Base-by-base conservation (phyloP, 2,888 invertebrate species). In the Troides helena region DNA sequence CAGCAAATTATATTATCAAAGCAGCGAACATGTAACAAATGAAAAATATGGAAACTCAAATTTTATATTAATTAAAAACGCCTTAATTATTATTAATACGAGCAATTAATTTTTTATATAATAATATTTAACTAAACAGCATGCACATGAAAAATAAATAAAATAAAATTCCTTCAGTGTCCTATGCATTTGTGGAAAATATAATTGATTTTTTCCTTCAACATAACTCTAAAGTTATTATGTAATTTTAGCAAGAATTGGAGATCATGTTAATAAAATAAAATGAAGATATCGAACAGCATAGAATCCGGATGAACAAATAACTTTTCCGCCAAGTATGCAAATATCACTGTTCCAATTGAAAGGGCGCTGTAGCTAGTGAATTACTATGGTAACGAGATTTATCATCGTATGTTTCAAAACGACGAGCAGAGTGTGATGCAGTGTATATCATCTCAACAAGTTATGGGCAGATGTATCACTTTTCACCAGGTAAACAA, bases 1-100 rank as follows among this genome's bases (percentile, higher is more conserved):
- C 87, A 87, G 87, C 88, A 90, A 90, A 90, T 88, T 82, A 89
- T 87, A 89, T 87, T 89, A 86, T 81, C 78, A 80, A 83, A 84
- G 86, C 88, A 85, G 80, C 84, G 79, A 78, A 90, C 89, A 92
- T 91, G 92, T 78, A 92, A 92, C 91, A 93, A 91, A 88, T 85
- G 82, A 79, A 81, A 78, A 80, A 73, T 74, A 75, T 74, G 74
- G 76, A 71, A 73, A 73, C 76, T 76, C 67, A 77, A 73, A 62
- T 68, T 60, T 21, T 62, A 62, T 57, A 36, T 8, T 56, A 18
- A 59, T 46, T 63, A 58, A 72, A 57, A 66, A 61, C 39, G 21
- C 6, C 60, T 56, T 43, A 23, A 62, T 39, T 64, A 59, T 23
- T 23, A 17, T 63, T 58, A 10, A 23, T 36, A 60, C 36, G 25